A percentile compares a stretch with the other conserved stretches of the same genome.
Evolutionary conservation across 2,113 vertebrate genomes (phyloP).

Genomic region (Proteles cristata): DNA sequence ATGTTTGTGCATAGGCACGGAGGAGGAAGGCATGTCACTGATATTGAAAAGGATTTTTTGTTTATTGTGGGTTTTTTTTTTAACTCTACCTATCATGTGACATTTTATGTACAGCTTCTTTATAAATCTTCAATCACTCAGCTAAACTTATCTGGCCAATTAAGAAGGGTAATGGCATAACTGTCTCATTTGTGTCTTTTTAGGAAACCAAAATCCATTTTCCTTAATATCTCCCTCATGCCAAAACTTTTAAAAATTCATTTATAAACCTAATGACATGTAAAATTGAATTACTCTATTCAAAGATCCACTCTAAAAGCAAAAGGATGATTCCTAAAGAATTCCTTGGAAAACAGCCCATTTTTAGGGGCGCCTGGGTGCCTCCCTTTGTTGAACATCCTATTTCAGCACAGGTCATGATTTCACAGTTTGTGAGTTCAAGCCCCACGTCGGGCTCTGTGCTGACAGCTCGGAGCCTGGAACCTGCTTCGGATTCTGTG

Average conservation of each 20-base stretch:
- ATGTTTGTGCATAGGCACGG: background rate
- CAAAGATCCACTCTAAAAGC: conserved; percentile 42
- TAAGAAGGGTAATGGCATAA: background rate
- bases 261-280: conserved; percentile 7
- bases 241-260: conserved; percentile 35
- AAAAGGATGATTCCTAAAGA: conserved; percentile 23
- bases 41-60: background rate
- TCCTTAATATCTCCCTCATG: background rate
- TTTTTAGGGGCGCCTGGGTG: background rate
- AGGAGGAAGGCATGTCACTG: background rate
- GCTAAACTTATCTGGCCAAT: background rate
- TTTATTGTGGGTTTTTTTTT: background rate
- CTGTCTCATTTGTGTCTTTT: conserved; percentile 7
- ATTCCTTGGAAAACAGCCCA: background rate
- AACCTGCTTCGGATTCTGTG: no score
- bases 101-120: background rate
- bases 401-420: no score
- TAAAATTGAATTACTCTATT: conserved; percentile 25
- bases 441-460: no score
- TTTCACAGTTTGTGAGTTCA: no score
- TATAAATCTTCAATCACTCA: background rate
- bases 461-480: no score
- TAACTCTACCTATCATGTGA: background rate
- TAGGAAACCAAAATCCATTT: conserved; percentile 35
- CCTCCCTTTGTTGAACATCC: no score